Evolutionary conservation across 2,888 invertebrate genomes (phyloP).

Genomic region (Oxystoma pomonae): DNA sequence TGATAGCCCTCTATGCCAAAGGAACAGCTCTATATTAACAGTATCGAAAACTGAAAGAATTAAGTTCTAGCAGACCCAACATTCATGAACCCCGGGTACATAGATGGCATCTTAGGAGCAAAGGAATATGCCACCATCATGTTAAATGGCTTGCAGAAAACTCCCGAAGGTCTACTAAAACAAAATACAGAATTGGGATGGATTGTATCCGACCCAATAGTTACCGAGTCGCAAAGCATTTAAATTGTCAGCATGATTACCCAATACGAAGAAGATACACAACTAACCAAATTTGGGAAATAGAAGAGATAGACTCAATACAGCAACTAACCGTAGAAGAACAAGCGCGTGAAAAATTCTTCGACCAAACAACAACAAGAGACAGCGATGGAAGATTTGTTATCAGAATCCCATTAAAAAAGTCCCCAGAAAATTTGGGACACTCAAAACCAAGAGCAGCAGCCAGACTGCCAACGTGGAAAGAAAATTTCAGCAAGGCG

Average conservation of each 20-base stretch:
- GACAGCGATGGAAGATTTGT: constrained; percentile 17
- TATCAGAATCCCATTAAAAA: too few species aligned
- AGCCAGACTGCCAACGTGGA: constrained; percentile 18
- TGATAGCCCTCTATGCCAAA: background rate
- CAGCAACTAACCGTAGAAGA: constrained; percentile 9
- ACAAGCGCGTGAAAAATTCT: constrained; percentile 15
- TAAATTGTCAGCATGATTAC: background rate
- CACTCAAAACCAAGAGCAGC: too few species aligned
- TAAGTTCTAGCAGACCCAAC: background rate
- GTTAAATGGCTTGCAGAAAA: background rate
- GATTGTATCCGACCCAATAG: background rate
- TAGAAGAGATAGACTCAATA: background rate
- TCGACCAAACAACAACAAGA: background rate
- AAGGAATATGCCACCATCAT: constrained; percentile 4
- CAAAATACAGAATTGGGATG: constrained; percentile 4
- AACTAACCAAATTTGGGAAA: background rate
- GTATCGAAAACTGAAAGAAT: background rate
- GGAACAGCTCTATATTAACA: background rate
- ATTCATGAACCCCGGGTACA: background rate
- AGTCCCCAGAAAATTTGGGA: too few species aligned
- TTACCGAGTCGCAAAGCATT: background rate
- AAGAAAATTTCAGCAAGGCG: constrained; percentile 9
- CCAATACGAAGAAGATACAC: background rate
- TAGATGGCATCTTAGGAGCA: constrained; percentile 1
- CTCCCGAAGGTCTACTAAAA: background rate